These are phyloP conservation scores for Drosophila bifasciata DNA, from an alignment of 1,140 invertebrate species.

Conservation along the genomic window DNA sequence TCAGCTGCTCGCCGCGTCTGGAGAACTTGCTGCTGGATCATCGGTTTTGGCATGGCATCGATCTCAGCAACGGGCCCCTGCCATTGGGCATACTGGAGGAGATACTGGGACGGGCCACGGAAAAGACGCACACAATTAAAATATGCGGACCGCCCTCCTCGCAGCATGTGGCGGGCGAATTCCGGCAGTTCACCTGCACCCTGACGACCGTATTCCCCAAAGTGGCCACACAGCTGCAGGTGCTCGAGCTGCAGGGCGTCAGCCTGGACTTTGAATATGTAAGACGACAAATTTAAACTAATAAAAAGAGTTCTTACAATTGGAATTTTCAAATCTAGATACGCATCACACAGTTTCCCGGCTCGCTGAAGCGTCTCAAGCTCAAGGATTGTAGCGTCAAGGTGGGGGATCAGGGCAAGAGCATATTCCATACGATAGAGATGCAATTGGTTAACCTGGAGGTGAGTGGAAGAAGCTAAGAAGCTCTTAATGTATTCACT, in stretches of 20 bases:
- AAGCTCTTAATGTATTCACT: not conserved
- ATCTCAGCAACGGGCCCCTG: constrained; percentile 84
- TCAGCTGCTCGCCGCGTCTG: constrained; percentile 85
- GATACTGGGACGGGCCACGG: constrained; percentile 84
- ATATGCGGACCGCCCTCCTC: constrained; percentile 79
- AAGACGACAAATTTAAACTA: constrained; percentile 17
- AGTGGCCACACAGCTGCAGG: constrained; percentile 80
- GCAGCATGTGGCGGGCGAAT: constrained; percentile 72
- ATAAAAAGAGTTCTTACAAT: no score
- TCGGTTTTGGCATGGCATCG: constrained; percentile 85
- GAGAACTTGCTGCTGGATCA: constrained; percentile 84
- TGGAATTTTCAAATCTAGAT: constrained; percentile 72
- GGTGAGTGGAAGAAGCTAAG: constrained; percentile 70
- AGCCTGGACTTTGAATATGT: constrained; percentile 85
- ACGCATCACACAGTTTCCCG: constrained; percentile 86
- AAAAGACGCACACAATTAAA: constrained; percentile 84
- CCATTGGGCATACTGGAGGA: constrained; percentile 83
- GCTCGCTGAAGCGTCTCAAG: constrained; percentile 85
- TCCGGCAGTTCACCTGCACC: constrained; percentile 68
- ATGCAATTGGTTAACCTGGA: constrained; percentile 85
- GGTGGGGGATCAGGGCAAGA: constrained; percentile 85
- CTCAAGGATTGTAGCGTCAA: constrained; percentile 85
- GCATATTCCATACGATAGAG: constrained; percentile 86
- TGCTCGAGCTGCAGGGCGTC: constrained; percentile 85
- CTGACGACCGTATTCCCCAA: constrained; percentile 73